Base-by-base conservation (phyloP, 1,140 invertebrate genomes). In the Berghia stephanieae region DNA sequence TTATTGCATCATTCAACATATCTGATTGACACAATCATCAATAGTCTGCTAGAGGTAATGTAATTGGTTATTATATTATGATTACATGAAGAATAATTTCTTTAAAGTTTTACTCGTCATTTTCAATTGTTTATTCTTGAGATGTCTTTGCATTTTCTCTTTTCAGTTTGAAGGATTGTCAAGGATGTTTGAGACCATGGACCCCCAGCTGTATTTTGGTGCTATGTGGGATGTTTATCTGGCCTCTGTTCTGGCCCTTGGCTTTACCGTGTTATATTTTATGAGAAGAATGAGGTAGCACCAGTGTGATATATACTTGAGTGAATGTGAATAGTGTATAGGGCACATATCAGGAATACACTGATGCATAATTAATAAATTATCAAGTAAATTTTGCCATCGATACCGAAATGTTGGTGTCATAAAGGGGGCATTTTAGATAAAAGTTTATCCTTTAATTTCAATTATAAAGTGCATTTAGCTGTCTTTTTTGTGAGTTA, bases 151-250 rank as follows among this genome's bases (percentile, higher is more conserved):
- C 69, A 13, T 70, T 78, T 80, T 80, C 76, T 80, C 76, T 72
- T 83, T 85, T 77, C 92, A 92, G 79, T 89, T 94, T 92, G 93
- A 93, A 76, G 92, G 80, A 85, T 94, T 86, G 91, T 91, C 86
- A 84, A 84, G 87, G n/a, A 81, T 93, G 44, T 87, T 94, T 13
- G 78, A 84, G 10, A 79, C 79, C 57, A 90, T 94, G 75, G 91
- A 93, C 82, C 88, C 94, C 46, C 92, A 93, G 76, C 91, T 92
- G 74, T 89, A 92, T 36, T 90, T 98, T 16, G 93, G 94, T 36
- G 93, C 94, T 57, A 95, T 98, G 88, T 99, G 97, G 97, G 97
- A 98, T 89, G 90, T 98, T 18, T 98, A 97, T 89, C 90, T 98
- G 75, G 95, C 98, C 72, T 94, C 94, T 63, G 89, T 94, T 34